These are phyloP conservation scores for Psettodes erumei DNA, from an alignment of 2,113 vertebrate genomes.

Conservation along the genomic window DNA sequence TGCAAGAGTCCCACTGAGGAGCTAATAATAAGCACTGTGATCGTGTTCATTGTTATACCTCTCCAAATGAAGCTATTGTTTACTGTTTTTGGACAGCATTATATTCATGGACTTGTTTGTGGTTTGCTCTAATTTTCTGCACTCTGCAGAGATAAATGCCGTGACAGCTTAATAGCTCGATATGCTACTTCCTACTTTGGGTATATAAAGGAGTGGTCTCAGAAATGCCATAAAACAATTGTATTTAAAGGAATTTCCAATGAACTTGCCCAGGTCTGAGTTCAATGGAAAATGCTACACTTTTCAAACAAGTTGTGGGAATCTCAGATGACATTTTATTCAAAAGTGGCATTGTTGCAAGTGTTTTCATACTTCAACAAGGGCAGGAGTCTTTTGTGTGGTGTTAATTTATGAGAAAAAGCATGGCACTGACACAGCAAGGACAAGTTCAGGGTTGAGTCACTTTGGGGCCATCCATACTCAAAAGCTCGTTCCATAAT, in stretches of 20 bases:
- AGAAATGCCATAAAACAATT: constrained; percentile 1
- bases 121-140: constrained; percentile 21
- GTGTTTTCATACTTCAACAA: background rate
- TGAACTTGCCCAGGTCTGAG: background rate
- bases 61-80: constrained; percentile 31
- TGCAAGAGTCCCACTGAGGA: constrained; percentile 3
- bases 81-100: constrained; percentile 23
- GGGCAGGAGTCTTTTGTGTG: constrained; percentile 3
- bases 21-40: constrained; percentile 19
- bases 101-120: constrained; percentile 22
- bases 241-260: background rate
- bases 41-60: constrained; percentile 22
- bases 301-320: background rate
- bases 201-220: constrained; percentile 1
- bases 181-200: background rate
- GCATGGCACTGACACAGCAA: constrained; percentile 6
- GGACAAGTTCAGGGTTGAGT: constrained; percentile 27
- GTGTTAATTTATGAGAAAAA: constrained; percentile 30
- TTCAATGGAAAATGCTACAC: constrained; percentile 6
- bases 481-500: constrained; percentile 21
- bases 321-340: constrained; percentile 26
- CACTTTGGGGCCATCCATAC: constrained; percentile 9
- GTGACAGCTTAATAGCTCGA: constrained; percentile 28
- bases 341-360: background rate
- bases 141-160: constrained; percentile 29